Percentiles rank a stretch among this genome's conserved stretches.
Conservation (phyloP, 2,888 invertebrate genomes). For the Auanema freiburgensis region DNA sequence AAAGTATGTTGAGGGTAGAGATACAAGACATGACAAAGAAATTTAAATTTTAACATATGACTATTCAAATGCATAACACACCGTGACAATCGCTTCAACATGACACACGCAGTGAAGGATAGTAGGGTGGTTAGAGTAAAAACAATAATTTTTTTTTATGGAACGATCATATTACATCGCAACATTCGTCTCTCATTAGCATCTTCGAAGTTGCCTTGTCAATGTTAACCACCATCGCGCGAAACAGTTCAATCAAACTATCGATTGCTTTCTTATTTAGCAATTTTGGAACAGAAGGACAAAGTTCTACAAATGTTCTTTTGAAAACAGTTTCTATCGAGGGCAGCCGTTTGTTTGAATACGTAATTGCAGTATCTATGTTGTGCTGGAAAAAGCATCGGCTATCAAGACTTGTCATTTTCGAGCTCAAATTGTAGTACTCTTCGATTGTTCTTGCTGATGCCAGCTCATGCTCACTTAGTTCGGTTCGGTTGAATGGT, state of each 20-base stretch:
- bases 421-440: constrained; percentile 25
- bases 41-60: constrained; percentile 1
- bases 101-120: constrained; percentile 14
- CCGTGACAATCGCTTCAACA: constrained; percentile 10
- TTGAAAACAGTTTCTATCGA: constrained; percentile 21
- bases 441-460: constrained; percentile 26
- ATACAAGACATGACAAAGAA: constrained; percentile 5
- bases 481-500: constrained; percentile 20
- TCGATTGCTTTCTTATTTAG: constrained; percentile 30
- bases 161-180: constrained; percentile 15
- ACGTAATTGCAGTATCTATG: constrained; percentile 23
- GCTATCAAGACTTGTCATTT: constrained; percentile 28
- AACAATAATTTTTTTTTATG: constrained; percentile 17
- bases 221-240: constrained; percentile 11
- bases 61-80: constrained; percentile 8
- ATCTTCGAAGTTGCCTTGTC: constrained; percentile 21
- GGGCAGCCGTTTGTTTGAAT: constrained; percentile 24
- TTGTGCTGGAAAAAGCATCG: constrained; percentile 25
- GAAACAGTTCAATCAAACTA: constrained; percentile 25
- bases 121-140: constrained; percentile 13
- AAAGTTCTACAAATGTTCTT: constrained; percentile 21
- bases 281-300: constrained; percentile 22
- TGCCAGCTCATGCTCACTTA: constrained; percentile 23
- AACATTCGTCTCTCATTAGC: constrained; percentile 18
- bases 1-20: constrained; percentile 1